Evolutionary conservation across 2,113 vertebrate species (phyloP).

Genomic region (Petromus typicus): DNA sequence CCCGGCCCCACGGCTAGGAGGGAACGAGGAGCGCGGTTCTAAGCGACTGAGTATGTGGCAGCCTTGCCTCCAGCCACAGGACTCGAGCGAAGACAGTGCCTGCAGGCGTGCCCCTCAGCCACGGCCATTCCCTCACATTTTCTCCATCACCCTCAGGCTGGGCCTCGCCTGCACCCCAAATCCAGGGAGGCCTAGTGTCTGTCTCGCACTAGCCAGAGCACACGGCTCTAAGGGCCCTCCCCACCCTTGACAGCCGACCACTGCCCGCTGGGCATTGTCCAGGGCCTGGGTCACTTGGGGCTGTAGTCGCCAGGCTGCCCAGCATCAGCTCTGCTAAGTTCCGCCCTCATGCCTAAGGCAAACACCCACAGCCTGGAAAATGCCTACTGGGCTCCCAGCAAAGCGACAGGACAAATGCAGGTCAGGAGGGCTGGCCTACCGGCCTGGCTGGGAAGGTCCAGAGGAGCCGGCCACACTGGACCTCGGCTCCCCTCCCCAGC

Average conservation of each 20-base stretch:
- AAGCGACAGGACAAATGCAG: too few relatives aligned
- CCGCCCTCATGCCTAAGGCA: not conserved
- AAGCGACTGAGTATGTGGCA: not conserved
- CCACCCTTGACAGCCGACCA: not conserved
- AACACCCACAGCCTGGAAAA: not conserved
- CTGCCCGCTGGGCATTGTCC: not conserved
- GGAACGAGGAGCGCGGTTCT: not conserved
- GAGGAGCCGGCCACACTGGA: not conserved
- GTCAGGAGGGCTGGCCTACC: not conserved
- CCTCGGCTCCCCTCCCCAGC: not conserved
- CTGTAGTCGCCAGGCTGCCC: not conserved
- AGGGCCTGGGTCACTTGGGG: not conserved
- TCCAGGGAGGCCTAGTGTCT: too few relatives aligned
- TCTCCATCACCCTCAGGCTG: too few relatives aligned
- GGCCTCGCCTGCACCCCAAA: not conserved
- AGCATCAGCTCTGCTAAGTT: not conserved
- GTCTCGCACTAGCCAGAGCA: too few relatives aligned
- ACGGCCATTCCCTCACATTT: not conserved
- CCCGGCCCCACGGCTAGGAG: not conserved
- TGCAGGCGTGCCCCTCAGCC: too few relatives aligned
- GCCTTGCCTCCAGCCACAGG: not conserved
- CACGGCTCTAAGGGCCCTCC: not conserved
- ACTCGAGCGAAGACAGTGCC: accelerated
- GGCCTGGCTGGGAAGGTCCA: not conserved
- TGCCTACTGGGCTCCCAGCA: not conserved